A percentile compares a stretch with the other conserved stretches of the same genome.
phyloP scores from a whole-genome alignment of 2,888 invertebrate genomes.

The Tachina grossa region DNA sequence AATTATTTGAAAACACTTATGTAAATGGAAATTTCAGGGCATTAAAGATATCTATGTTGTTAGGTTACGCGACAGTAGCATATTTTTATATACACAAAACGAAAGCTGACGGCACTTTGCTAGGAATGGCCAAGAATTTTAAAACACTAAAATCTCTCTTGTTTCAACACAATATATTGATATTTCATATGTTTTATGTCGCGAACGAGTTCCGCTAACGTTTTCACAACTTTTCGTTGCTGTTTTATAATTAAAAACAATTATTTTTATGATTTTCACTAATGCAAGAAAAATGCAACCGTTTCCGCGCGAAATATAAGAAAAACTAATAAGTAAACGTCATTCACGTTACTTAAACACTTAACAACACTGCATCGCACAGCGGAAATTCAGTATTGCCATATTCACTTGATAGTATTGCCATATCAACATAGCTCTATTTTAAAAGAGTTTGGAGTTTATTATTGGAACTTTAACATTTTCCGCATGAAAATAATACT shows the following conservation, averaged over 20 bases:
- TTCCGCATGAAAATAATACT: too few relatives aligned
- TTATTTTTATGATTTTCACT: background rate
- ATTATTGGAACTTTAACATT: too few relatives aligned
- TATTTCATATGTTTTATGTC: background rate
- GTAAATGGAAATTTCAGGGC: too few relatives aligned
- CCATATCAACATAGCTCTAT: background rate
- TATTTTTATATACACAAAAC: too few relatives aligned
- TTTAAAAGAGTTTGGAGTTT: too few relatives aligned
- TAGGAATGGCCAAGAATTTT: background rate
- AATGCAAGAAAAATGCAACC: background rate
- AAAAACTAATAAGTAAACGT: slow-evolving; percentile 4
- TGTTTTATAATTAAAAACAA: background rate
- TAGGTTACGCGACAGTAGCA: too few relatives aligned
- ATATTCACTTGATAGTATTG: too few relatives aligned
- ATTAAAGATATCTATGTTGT: too few relatives aligned
- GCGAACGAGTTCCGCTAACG: background rate
- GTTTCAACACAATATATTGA: background rate
- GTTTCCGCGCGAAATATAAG: background rate
- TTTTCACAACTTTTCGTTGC: background rate
- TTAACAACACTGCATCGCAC: slow-evolving; percentile 2
- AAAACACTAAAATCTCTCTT: background rate
- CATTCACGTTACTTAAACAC: background rate
- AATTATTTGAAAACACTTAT: too few relatives aligned
- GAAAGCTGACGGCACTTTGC: too few relatives aligned
- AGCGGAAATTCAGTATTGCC: too few relatives aligned